phyloP scores from a whole-genome alignment of 1,140 invertebrate genomes.

The Cotesia vestalis region DNA sequence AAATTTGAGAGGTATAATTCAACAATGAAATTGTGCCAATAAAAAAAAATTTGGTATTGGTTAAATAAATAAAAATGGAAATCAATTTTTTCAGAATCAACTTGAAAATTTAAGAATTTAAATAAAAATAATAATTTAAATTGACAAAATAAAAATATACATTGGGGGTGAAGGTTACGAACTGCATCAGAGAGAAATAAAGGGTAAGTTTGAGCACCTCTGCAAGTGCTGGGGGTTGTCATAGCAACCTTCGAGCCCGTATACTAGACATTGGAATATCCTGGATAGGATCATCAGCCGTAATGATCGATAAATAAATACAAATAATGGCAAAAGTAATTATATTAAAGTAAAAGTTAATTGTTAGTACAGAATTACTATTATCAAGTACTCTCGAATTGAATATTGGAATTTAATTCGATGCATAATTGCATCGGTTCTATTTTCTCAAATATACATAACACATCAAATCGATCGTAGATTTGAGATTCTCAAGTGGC shows the following conservation, averaged over 20 bases:
- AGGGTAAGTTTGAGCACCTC: conserved; percentile 54
- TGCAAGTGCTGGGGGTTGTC: conserved; percentile 50
- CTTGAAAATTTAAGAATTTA: too few species aligned
- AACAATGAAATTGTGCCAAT: too few species aligned
- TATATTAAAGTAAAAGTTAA: not conserved
- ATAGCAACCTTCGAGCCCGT: conserved; percentile 45
- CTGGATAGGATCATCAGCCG: conserved; percentile 45
- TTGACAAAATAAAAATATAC: not conserved
- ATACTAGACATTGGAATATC: conserved; percentile 30
- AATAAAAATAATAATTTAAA: too few species aligned
- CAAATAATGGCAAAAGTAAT: conserved; percentile 24
- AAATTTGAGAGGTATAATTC: too few species aligned
- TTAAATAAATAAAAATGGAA: too few species aligned
- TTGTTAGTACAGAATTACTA: not conserved
- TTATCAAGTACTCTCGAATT: conserved; percentile 3
- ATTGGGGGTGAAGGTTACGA: conserved; percentile 35
- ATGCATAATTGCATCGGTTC: too few species aligned
- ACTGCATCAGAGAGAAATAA: conserved; percentile 30
- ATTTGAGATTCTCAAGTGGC: not conserved
- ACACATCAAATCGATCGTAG: not conserved
- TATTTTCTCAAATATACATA: too few species aligned
- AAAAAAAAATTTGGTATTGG: too few species aligned
- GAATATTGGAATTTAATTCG: too few species aligned
- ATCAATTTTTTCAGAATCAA: too few species aligned
- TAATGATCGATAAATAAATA: conserved; percentile 41